Conservation (phyloP, 2,888 invertebrate genomes). For the Sphaeridia pumilis region DNA sequence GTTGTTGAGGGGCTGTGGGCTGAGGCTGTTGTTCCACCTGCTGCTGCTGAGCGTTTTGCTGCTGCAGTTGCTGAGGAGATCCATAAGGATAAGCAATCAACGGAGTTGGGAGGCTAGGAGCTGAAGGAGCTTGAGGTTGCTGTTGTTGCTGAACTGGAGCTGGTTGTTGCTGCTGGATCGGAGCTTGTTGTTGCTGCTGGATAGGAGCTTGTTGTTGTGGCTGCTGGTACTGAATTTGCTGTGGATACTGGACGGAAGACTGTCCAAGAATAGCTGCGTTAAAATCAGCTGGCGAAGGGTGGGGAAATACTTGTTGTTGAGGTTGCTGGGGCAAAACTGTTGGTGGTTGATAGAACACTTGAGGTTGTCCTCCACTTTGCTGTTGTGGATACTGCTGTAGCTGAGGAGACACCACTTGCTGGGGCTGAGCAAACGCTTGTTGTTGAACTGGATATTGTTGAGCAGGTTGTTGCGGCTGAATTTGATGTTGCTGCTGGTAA, state of each 20-base stretch:
- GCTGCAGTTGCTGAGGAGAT: conserved; percentile 5
- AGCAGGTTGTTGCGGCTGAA: conserved; percentile 25
- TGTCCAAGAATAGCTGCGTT: conserved; percentile 4
- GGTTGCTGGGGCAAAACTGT: conserved; percentile 8
- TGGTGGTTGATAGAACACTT: background rate
- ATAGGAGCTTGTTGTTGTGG: conserved; percentile 18
- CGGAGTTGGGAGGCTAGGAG: background rate
- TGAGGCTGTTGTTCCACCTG: conserved; percentile 39
- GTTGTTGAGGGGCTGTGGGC: background rate
- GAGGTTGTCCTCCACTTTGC: conserved; percentile 1
- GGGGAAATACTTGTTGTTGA: conserved; percentile 15
- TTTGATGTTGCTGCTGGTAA: conserved; percentile 34
- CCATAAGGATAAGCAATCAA: background rate
- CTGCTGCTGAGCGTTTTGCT: conserved; percentile 37
- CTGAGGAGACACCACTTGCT: conserved; percentile 37
- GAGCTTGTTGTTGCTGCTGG: conserved; percentile 6
- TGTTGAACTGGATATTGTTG: conserved; percentile 34
- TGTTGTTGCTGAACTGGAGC: conserved; percentile 30
- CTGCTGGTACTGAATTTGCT: conserved; percentile 11
- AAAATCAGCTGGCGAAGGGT: conserved; percentile 14
- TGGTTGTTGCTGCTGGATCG: conserved; percentile 10
- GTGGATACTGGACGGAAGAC: background rate
- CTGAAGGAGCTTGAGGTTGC: background rate
- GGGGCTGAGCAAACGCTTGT: conserved; percentile 37
- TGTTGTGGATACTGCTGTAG: conserved; percentile 38